Evolutionary conservation across 2,888 invertebrate genomes (phyloP), one percentile per base, ranked within the genome.

Genomic region (Ferrisia virgata): DNA sequence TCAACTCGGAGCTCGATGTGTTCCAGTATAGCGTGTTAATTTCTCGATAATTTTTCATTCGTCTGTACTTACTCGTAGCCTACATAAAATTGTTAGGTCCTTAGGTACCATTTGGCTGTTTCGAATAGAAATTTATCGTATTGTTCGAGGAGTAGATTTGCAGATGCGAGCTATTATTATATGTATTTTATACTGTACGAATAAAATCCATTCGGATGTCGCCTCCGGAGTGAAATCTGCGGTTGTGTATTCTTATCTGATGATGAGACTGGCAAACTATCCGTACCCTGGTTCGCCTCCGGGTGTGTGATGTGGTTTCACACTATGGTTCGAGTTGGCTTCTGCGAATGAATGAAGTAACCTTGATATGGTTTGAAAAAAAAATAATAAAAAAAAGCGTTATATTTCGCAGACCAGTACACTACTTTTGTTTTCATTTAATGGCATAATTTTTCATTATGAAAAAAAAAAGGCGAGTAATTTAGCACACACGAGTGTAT

Each of bases 381-480:
- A 15, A 43, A 64, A 28, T 13, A 28, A 28, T 28, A 28, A 64
- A 15, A 15, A 43, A 64, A 28, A 2, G 15, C 64, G 64, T 64
- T 64, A 64, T 18, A 28, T 28, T 53, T 53, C 53, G 53, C 53
- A 53, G 64, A 64, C 28, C 25, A 64, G 28, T 64, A 28, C 11
- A 28, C 13, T 28, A 64, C 64, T 64, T 64, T 64, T 64, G 64
- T 64, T 64, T 64, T 64, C 64, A 15, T 64, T 64, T 64, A 64
- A 64, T 64, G 64, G 64, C 64, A 64, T 28, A 64, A 64, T 64
- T 64, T 64, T 64, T 28, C 64, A 64, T 53, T 53, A 53, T 53
- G 22, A 53, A 53, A 28, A 28, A 53, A 53, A 53, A 28, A 28
- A 64, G 64, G 28, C 28, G 28, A 13, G 18, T 64, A 64, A 64